These are phyloP conservation scores for Sinelater perroti DNA, from an alignment of 2,888 invertebrate genomes.

Conservation along the genomic window DNA sequence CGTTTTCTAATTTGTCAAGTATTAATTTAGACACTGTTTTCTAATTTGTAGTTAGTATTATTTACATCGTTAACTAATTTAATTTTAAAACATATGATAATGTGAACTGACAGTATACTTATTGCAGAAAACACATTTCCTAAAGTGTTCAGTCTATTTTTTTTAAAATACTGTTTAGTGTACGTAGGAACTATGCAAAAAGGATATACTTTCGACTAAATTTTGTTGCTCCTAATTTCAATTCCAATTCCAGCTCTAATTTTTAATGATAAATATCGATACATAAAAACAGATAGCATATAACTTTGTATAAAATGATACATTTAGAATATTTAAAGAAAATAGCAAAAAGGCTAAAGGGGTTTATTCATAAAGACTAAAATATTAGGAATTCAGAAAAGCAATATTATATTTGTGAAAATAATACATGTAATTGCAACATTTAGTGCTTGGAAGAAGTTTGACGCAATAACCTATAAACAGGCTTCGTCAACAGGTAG, in stretches of 20 bases:
- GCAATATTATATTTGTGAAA: too few species aligned
- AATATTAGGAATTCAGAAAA: constrained; percentile 15
- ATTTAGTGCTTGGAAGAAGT: not conserved
- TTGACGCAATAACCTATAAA: not conserved
- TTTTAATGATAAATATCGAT: constrained; percentile 16
- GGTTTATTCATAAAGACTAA: constrained; percentile 18
- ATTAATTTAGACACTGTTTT: constrained; percentile 4
- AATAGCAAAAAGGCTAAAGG: constrained; percentile 16
- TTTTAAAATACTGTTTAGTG: constrained; percentile 17
- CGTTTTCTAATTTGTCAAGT: constrained; percentile 4
- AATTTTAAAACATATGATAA: not conserved
- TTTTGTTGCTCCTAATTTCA: not conserved
- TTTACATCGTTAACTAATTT: not conserved
- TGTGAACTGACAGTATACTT: constrained; percentile 11
- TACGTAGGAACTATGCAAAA: not conserved
- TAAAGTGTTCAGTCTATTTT: constrained; percentile 17
- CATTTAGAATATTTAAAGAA: constrained; percentile 26
- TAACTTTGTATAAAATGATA: constrained; percentile 26
- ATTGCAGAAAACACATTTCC: constrained; percentile 12
- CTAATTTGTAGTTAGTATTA: constrained; percentile 7
- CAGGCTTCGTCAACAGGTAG: too few species aligned
- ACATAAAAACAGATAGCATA: constrained; percentile 11
- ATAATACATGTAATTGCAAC: too few species aligned
- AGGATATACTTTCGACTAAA: constrained; percentile 7
- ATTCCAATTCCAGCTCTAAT: not conserved